Conservation (phyloP, 1,140 invertebrate species). For the Steinernema khuongi region DNA sequence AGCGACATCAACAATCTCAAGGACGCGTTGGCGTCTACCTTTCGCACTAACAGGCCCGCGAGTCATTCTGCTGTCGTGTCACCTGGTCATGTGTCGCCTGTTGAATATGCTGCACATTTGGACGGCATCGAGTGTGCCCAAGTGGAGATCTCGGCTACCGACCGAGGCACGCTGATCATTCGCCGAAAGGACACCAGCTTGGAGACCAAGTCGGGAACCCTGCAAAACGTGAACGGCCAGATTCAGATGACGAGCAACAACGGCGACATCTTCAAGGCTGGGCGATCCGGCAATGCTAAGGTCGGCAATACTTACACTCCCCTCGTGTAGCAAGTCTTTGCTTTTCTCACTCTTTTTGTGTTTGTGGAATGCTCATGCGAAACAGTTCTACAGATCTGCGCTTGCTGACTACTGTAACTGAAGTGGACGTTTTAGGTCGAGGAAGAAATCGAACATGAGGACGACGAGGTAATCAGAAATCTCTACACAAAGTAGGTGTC, state of each 20-base stretch:
- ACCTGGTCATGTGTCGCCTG: background rate
- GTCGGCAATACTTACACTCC: background rate
- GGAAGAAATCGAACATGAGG: conserved; percentile 33
- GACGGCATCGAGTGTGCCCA: background rate
- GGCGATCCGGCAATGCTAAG: background rate
- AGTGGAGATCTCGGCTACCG: background rate
- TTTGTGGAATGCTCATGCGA: conserved; percentile 16
- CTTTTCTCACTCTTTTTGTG: conserved; percentile 23
- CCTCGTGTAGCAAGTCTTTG: conserved; percentile 7
- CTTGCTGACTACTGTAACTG: background rate
- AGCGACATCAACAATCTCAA: background rate
- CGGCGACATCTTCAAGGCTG: background rate
- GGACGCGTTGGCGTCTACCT: background rate
- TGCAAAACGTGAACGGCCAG: background rate
- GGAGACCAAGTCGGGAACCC: background rate
- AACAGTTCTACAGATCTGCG: conserved; percentile 18
- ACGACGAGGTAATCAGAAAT: conserved; percentile 36
- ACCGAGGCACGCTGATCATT: background rate
- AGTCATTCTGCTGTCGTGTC: background rate
- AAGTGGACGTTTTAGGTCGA: conserved; percentile 32
- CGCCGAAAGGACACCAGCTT: background rate
- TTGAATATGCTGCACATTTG: background rate
- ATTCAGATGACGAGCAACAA: background rate
- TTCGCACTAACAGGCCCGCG: background rate
- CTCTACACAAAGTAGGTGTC: conserved; percentile 25